Conservation (phyloP, 92 coral and sea anemone genomes). For the Pocillopora meandrina region DNA sequence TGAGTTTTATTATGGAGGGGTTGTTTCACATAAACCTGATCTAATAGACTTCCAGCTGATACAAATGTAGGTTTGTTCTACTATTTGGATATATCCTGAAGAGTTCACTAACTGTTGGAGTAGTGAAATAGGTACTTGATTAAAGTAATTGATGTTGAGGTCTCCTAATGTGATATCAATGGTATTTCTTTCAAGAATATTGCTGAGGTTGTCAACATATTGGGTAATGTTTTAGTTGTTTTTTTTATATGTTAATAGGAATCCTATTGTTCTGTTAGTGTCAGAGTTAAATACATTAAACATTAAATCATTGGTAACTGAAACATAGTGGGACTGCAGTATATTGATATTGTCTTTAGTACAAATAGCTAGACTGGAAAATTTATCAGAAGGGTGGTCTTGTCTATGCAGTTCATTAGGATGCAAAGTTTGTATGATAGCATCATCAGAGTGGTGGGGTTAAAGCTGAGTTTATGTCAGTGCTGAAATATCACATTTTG, state of each 20-base stretch:
- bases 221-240: constrained; percentile 28
- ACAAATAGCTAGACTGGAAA: constrained; percentile 42
- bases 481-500: no score
- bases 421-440: constrained; percentile 39
- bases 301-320: constrained; percentile 4
- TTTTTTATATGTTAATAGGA: constrained; percentile 39
- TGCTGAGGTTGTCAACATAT: constrained; percentile 1
- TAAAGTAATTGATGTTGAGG: constrained; percentile 22
- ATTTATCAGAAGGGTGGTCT: constrained; percentile 47
- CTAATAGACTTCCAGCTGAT: constrained; percentile 50
- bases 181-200: constrained; percentile 8
- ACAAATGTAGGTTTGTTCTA: constrained; percentile 40
- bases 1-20: constrained; percentile 9
- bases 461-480: constrained; percentile 50
- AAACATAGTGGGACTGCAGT: background rate
- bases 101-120: constrained; percentile 12
- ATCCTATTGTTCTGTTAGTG: background rate
- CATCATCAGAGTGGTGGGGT: constrained; percentile 36
- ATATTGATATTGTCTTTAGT: constrained; percentile 20
- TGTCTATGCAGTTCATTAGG: constrained; percentile 52
- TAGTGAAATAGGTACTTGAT: constrained; percentile 1
- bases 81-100: constrained; percentile 42
- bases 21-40: constrained; percentile 47
- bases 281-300: background rate
- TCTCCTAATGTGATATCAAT: background rate